These are phyloP conservation scores for Magallana ariakensis DNA, from an alignment of 1,140 invertebrate genomes.

Conservation along the genomic window DNA sequence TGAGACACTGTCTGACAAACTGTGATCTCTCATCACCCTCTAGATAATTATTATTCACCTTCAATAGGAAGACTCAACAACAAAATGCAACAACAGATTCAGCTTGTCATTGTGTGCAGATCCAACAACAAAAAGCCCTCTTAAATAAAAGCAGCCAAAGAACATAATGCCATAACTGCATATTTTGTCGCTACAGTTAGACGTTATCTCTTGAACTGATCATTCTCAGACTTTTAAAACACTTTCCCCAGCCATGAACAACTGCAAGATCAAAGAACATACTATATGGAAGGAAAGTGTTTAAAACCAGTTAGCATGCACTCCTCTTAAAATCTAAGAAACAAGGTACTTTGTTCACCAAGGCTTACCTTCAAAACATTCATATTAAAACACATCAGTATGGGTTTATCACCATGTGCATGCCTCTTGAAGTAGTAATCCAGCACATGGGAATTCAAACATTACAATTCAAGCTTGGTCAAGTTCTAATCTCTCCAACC, in stretches of 20 bases:
- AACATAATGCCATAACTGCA: no score
- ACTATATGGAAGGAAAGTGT: constrained; percentile 1
- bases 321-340: constrained; percentile 2
- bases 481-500: constrained; percentile 22
- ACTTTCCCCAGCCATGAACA: not conserved
- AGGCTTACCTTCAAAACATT: constrained; percentile 30
- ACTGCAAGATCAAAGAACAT: not conserved
- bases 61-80: not conserved
- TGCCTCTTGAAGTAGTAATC: not conserved
- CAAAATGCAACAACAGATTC: no score
- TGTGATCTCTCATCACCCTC: not conserved
- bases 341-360: constrained; percentile 12
- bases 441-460: constrained; percentile 2
- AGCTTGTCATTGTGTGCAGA: no score
- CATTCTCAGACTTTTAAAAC: constrained; percentile 3
- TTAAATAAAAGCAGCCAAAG: no score
- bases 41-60: not conserved
- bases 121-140: no score
- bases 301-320: not conserved
- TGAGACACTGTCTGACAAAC: constrained; percentile 17
- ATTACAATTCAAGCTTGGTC: constrained; percentile 8
- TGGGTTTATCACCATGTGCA: constrained; percentile 22
- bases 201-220: not conserved
- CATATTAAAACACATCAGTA: constrained; percentile 27
- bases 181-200: not conserved